Evolutionary conservation across 2,797 vertebrate species (phyloP).

Genomic region (Sebastes wilsoni): DNA sequence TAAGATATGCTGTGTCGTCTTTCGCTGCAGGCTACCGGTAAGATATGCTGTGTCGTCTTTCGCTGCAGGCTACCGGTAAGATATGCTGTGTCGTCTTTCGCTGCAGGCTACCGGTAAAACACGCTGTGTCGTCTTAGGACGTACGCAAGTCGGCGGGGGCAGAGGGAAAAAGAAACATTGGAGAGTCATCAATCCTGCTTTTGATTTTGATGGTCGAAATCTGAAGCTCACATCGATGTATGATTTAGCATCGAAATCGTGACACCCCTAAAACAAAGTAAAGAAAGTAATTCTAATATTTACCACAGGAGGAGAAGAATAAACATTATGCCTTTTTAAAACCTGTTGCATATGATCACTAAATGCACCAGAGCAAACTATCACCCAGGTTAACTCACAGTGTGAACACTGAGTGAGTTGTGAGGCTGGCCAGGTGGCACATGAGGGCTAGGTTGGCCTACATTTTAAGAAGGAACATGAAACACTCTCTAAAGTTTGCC

Average conservation of each 20-base stretch:
- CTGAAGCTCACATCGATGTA: neutral
- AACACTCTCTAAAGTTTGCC: conserved; percentile 58
- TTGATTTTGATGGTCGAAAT: too few relatives aligned
- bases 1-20: too few relatives aligned
- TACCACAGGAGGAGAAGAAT: neutral
- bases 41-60: too few relatives aligned
- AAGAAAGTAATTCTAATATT: neutral
- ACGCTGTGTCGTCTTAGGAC: fast-evolving
- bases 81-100: too few relatives aligned
- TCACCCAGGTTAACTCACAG: neutral
- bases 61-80: too few relatives aligned
- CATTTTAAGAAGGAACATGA: conserved; percentile 52
- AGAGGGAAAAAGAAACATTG: too few relatives aligned
- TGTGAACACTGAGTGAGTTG: neutral
- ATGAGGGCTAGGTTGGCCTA: conserved; percentile 37
- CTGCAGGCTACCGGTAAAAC: too few relatives aligned
- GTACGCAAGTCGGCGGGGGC: too few relatives aligned
- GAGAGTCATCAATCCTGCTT: too few relatives aligned
- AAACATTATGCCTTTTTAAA: neutral
- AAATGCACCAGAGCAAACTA: neutral
- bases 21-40: too few relatives aligned
- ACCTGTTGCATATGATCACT: neutral
- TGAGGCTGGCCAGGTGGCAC: conserved; percentile 29
- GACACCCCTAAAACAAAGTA: neutral
- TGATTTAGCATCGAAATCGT: neutral